phyloP scores from a whole-genome alignment of 2,797 vertebrate genomes.

The Buphagus erythrorhynchus region DNA sequence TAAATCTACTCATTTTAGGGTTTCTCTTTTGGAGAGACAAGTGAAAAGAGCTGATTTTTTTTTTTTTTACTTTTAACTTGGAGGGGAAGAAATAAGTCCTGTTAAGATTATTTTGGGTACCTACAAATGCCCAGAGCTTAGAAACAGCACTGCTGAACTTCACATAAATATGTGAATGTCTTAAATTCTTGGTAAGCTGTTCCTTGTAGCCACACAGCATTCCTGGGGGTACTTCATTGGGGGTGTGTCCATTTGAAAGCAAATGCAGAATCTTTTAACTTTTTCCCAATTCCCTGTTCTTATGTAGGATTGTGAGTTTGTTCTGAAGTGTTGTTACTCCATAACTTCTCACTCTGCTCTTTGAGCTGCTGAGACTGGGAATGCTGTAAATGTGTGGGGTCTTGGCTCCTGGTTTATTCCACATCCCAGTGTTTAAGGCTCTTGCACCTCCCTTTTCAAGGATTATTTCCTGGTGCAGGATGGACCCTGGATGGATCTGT shows the following conservation, averaged over 20 bases:
- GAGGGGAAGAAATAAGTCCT: background rate
- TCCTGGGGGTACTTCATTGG: accelerated
- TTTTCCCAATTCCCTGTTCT: accelerated
- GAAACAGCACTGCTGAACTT: background rate
- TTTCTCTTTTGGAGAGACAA: background rate
- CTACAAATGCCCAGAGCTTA: background rate
- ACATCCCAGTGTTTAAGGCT: background rate
- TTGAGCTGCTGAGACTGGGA: background rate
- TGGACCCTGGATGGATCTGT: background rate
- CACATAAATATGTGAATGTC: background rate
- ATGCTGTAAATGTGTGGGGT: background rate
- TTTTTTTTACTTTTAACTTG: background rate
- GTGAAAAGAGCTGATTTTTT: background rate
- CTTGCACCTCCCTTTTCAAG: background rate
- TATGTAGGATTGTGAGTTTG: background rate
- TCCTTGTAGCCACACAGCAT: background rate
- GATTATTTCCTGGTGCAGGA: background rate
- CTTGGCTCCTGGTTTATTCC: background rate
- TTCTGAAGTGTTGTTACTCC: background rate
- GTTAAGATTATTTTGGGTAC: background rate
- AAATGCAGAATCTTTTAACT: background rate
- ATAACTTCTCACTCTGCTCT: background rate
- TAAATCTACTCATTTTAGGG: background rate
- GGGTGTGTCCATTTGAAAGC: background rate
- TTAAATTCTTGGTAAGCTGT: background rate